phyloP scores from a whole-genome alignment of 2,797 vertebrate genomes.

The Falco peregrinus region DNA sequence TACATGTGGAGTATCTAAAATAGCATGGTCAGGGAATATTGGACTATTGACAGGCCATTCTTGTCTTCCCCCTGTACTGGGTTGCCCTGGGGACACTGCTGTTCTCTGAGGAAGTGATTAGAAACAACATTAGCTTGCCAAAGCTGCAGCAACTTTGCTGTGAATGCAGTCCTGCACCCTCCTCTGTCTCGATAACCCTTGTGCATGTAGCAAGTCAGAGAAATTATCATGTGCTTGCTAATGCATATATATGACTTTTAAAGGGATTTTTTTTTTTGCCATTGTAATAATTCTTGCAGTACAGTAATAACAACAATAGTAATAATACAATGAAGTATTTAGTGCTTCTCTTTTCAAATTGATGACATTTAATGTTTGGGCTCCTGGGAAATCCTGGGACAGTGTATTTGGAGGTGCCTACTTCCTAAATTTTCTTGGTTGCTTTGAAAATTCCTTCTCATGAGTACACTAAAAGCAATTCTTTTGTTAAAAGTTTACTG shows the following conservation, averaged over 20 bases:
- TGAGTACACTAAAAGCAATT: neutral
- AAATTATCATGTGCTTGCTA: neutral
- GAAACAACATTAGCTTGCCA: neutral
- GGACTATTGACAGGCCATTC: neutral
- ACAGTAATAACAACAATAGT: neutral
- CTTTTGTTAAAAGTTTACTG: neutral
- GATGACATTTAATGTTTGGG: neutral
- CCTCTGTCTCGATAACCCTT: neutral
- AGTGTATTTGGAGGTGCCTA: neutral
- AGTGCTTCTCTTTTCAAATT: neutral
- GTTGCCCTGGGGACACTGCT: neutral
- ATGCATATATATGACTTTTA: neutral
- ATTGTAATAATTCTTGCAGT: neutral
- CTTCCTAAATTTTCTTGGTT: neutral
- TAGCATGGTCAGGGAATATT: neutral
- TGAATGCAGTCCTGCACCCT: neutral
- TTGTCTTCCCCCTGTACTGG: neutral
- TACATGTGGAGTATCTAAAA: neutral
- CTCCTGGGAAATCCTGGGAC: neutral
- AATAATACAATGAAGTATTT: neutral
- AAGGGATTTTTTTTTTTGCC: neutral
- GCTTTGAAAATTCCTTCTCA: neutral
- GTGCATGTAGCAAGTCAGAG: neutral
- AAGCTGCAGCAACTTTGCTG: neutral
- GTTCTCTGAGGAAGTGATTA: neutral